Conservation (phyloP, 1,140 invertebrate species). For the Spodoptera litura region DNA sequence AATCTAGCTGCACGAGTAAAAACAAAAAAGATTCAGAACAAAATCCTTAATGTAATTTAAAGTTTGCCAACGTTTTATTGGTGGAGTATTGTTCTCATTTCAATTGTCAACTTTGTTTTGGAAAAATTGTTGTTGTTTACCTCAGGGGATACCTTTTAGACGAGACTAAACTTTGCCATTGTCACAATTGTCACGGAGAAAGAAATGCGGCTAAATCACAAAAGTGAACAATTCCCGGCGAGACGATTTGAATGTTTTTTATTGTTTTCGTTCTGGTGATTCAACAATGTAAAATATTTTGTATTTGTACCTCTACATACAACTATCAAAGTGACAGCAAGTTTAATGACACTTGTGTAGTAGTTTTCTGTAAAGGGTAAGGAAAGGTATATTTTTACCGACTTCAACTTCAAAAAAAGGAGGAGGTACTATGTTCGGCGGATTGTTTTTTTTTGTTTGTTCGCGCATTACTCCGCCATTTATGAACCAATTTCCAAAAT, state of each 20-base stretch:
- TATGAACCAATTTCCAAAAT: too few species aligned
- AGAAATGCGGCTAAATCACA: constrained; percentile 40
- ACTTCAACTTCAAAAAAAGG: too few species aligned
- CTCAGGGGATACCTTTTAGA: constrained; percentile 42
- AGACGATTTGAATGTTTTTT: constrained; percentile 3
- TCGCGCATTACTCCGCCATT: too few species aligned
- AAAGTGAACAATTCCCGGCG: constrained; percentile 40
- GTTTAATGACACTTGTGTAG: too few species aligned
- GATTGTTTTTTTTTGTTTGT: too few species aligned
- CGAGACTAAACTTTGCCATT: constrained; percentile 43
- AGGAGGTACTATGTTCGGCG: too few species aligned
- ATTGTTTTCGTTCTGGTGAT: neutral
- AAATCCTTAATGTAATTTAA: constrained; percentile 40
- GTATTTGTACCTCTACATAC: too few species aligned
- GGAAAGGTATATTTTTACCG: too few species aligned
- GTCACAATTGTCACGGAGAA: constrained; percentile 52
- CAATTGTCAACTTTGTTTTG: constrained; percentile 37
- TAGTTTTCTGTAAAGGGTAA: too few species aligned
- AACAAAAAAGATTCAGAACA: constrained; percentile 16
- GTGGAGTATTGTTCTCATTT: constrained; percentile 37
- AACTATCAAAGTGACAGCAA: too few species aligned
- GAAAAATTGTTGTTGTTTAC: constrained; percentile 44
- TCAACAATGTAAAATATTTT: too few species aligned
- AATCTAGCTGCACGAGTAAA: neutral
- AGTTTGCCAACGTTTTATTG: constrained; percentile 9